Base-by-base conservation (phyloP, 2,113 vertebrate species). In the Propithecus coquereli region DNA sequence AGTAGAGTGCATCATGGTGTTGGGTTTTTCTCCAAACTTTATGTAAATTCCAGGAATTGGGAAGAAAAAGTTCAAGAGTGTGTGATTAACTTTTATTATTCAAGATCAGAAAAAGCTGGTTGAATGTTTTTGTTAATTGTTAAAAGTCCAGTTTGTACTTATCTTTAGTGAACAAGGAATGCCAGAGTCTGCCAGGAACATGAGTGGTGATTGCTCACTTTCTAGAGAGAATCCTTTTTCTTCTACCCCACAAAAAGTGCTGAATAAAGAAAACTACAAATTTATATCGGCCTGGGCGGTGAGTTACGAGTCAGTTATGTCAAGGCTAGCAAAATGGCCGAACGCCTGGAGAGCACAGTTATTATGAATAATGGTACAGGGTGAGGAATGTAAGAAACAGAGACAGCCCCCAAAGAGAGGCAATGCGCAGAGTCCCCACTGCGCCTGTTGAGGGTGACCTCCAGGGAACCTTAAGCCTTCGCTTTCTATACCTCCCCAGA, bases 41-140 rank as follows among this genome's bases (percentile, higher is more conserved):
- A 89, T 34, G 83, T 84, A 91, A 79, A 86, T 86, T 85, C 61
- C 68, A 96, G 85, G 37, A 91, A 79, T 30, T n/a, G 22, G 9
- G 25, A 77, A 88, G 61, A 82, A 87, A 77, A 85, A 40, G 14
- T 45, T 89, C 32, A 77, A 96, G 52, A 91, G 18, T 50, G 10
- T 79, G 16, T n/a, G 71, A 71, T 77, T 70, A 82, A 40, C 7
- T 86, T 87, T 84, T 92, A 16, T 90, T 74, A 65, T 25, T 84
- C 81, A 92, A 76, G 57, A 87, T 94, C 84, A 88, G 61, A 65
- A 77, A 68, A 81, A 81, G 43, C 52, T 45, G 40, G 47, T 92
- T 82, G 85, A 70, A 74, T 50, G 45, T 18, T 77, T 73, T 85
- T 88, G 74, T 66, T 59, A 57, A 90, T 88, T 91, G 32, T n/a